phyloP scores from a whole-genome alignment of 1,140 invertebrate species.

The Drosophila kurseongensis region DNA sequence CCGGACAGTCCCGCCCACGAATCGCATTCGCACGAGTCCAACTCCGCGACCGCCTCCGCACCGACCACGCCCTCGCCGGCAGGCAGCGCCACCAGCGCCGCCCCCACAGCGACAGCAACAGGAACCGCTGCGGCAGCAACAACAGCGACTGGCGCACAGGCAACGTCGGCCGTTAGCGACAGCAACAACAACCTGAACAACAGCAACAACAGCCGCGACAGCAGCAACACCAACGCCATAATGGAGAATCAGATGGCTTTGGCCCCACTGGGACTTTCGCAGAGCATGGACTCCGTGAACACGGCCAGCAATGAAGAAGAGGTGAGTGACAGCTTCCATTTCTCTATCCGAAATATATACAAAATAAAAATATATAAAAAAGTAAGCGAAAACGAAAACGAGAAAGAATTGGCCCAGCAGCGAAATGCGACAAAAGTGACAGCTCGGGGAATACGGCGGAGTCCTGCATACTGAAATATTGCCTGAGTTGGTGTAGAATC shows the following conservation, averaged over 20 bases:
- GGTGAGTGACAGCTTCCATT: constrained; percentile 86
- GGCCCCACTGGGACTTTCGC: constrained; percentile 86
- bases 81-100: constrained; percentile 48
- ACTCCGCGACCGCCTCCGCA: constrained; percentile 71
- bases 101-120: constrained; percentile 21
- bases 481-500: constrained; percentile 13
- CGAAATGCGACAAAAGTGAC: constrained; percentile 51
- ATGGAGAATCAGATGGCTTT: constrained; percentile 84
- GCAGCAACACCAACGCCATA: constrained; percentile 58
- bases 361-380: background rate
- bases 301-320: constrained; percentile 95
- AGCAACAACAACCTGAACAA: constrained; percentile 56
- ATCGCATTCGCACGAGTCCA: constrained; percentile 70
- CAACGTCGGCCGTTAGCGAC: constrained; percentile 61
- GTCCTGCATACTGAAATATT: constrained; percentile 40
- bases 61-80: constrained; percentile 80
- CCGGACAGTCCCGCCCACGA: constrained; percentile 74
- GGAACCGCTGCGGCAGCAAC: constrained; percentile 6
- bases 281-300: constrained; percentile 97
- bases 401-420: constrained; percentile 23
- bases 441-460: constrained; percentile 41
- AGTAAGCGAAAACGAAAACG: constrained; percentile 5
- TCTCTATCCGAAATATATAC: background rate
- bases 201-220: constrained; percentile 48
- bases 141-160: constrained; percentile 52